These are phyloP conservation scores for Chiloscyllium punctatum DNA, from an alignment of 2,797 vertebrate genomes.

Conservation along the genomic window DNA sequence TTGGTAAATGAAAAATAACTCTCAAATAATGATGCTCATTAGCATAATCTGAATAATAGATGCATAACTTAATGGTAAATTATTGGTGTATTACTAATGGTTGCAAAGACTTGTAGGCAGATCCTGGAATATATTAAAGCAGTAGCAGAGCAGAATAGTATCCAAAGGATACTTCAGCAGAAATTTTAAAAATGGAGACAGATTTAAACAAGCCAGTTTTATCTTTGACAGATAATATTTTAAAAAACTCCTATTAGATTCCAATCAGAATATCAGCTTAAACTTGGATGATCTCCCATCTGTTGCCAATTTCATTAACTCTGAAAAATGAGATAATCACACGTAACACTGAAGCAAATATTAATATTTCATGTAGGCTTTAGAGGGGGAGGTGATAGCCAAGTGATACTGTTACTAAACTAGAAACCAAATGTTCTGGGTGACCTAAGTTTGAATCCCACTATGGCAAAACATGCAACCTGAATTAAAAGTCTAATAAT, in stretches of 20 bases:
- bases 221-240: neutral
- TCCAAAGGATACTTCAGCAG: neutral
- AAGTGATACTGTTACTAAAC: too few species aligned
- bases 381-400: too few species aligned
- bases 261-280: neutral
- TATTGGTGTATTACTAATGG: constrained; percentile 18
- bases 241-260: neutral
- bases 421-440: too few species aligned
- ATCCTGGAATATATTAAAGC: neutral
- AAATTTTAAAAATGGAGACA: neutral
- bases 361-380: neutral
- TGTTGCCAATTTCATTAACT: neutral
- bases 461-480: too few species aligned
- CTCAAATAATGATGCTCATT: neutral
- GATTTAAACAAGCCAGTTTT: neutral
- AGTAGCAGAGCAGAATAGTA: neutral
- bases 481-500: too few species aligned
- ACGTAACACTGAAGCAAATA: neutral
- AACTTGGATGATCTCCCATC: neutral
- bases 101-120: neutral
- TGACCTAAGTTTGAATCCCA: too few species aligned
- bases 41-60: constrained; percentile 13
- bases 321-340: neutral
- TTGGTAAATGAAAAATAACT: constrained; percentile 14
- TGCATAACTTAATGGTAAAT: neutral